A percentile compares a stretch with the other conserved stretches of the same genome.
Conservation (phyloP, 1,140 invertebrate genomes). For the Ganaspis sp. region DNA sequence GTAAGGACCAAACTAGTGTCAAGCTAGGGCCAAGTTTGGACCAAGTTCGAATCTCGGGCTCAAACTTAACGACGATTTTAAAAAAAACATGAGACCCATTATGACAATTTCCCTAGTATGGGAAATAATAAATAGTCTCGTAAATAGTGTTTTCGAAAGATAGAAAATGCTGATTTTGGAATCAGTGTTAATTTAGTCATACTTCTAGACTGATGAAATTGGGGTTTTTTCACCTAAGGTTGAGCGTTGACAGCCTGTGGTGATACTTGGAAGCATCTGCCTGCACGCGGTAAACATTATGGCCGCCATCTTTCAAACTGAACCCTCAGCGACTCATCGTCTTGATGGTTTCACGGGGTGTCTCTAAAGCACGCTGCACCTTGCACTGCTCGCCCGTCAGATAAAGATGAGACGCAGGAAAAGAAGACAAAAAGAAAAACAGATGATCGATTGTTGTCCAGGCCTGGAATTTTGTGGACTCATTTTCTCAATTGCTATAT, state of each 20-base stretch:
- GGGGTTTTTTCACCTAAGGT: no score
- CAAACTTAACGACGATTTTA: no score
- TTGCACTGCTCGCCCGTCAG: neutral
- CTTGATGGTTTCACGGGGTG: conserved; percentile 61
- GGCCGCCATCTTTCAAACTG: conserved; percentile 65
- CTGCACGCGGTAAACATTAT: conserved; percentile 64
- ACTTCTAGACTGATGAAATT: no score
- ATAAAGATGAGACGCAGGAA: conserved; percentile 23
- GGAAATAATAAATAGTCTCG: no score
- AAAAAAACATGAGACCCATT: no score
- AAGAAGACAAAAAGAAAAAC: neutral
- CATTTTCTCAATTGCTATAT: neutral
- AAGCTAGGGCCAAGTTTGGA: no score
- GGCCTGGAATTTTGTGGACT: neutral
- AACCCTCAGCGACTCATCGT: conserved; percentile 54
- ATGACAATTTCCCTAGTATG: no score
- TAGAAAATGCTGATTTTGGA: neutral
- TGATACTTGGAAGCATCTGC: conserved; percentile 54
- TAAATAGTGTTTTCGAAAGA: no score
- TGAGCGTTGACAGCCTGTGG: conserved; percentile 62
- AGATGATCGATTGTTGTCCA: conserved; percentile 1
- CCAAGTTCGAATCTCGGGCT: no score
- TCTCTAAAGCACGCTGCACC: conserved; percentile 55
- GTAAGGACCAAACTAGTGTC: no score
- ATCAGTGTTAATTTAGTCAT: no score